A percentile compares a stretch with the other conserved stretches of the same genome.
Evolutionary conservation across 1,140 invertebrate genomes (phyloP).

Genomic region (Eumaeus atala): DNA sequence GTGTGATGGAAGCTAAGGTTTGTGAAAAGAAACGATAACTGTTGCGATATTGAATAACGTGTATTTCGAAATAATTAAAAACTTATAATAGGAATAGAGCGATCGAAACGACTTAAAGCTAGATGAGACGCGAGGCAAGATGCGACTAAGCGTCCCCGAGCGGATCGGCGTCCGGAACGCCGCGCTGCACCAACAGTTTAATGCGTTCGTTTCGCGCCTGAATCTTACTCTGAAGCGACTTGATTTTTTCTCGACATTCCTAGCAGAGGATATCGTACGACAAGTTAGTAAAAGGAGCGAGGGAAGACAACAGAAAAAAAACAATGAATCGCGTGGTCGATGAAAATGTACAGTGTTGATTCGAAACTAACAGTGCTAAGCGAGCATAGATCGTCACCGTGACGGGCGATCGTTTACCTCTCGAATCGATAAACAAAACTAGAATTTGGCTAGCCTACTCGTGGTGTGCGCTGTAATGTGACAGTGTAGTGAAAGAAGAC

Average conservation of each 20-base stretch:
- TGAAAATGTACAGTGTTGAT: conserved; percentile 43
- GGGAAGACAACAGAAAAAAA: conserved; percentile 77
- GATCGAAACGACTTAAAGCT: conserved; percentile 51
- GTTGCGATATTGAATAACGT: conserved; percentile 61
- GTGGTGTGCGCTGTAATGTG: conserved; percentile 28
- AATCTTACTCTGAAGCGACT: conserved; percentile 90
- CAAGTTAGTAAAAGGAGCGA: conserved; percentile 56
- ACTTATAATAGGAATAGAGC: conserved; percentile 57
- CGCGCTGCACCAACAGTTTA: conserved; percentile 88
- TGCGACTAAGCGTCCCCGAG: conserved; percentile 75
- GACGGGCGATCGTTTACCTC: conserved; percentile 15
- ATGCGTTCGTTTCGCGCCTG: conserved; percentile 89
- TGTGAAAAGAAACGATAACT: conserved; percentile 57
- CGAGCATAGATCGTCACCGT: conserved; percentile 31
- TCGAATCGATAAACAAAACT: conserved; percentile 52
- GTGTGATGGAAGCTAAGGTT: conserved; percentile 42
- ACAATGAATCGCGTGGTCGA: conserved; percentile 73
- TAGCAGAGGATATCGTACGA: conserved; percentile 73
- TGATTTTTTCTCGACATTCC: conserved; percentile 89
- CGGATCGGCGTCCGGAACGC: conserved; percentile 85
- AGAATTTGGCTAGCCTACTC: conserved; percentile 47
- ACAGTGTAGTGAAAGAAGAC: conserved; percentile 29
- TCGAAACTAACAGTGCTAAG: conserved; percentile 27
- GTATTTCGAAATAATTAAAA: conserved; percentile 52
- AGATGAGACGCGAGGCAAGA: conserved; percentile 26